Conservation (phyloP, 2,113 vertebrate species). For the Connochaetes taurinus region DNA sequence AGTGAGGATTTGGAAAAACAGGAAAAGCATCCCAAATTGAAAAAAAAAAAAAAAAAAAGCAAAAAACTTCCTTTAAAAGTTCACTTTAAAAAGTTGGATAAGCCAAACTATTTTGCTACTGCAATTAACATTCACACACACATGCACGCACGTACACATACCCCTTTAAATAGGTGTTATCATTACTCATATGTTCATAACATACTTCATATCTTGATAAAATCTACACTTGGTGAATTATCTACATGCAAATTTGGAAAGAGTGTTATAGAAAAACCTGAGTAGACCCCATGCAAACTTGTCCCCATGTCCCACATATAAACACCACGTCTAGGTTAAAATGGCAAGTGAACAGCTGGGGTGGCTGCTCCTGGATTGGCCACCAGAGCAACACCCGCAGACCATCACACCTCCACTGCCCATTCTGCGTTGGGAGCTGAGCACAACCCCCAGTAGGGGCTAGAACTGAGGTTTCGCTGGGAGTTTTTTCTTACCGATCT, state of each 20-base stretch:
- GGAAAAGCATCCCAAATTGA: not conserved
- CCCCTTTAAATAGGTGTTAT: not conserved
- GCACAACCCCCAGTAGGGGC: rapidly evolving
- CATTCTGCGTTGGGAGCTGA: not conserved
- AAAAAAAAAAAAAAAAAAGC: not conserved
- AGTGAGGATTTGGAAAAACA: not conserved
- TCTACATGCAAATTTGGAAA: not conserved
- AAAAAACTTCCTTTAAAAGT: not conserved
- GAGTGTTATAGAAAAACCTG: not conserved
- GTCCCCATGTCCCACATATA: rapidly evolving
- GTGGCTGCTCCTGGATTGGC: not conserved
- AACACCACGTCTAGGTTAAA: not conserved
- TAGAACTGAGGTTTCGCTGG: rapidly evolving
- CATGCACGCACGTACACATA: rapidly evolving
- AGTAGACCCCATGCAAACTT: not conserved
- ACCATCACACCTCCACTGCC: rapidly evolving
- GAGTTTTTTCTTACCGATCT: not conserved
- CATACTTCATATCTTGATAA: not conserved
- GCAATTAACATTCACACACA: too few relatives aligned
- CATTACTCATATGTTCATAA: not conserved
- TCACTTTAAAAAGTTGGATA: not conserved
- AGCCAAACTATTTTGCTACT: not conserved
- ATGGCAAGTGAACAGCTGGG: not conserved
- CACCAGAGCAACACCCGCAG: rapidly evolving
- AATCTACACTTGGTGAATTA: not conserved